Evolutionary conservation across 2,888 invertebrate species (phyloP).

Genomic region (Drosophila melanosoma): DNA sequence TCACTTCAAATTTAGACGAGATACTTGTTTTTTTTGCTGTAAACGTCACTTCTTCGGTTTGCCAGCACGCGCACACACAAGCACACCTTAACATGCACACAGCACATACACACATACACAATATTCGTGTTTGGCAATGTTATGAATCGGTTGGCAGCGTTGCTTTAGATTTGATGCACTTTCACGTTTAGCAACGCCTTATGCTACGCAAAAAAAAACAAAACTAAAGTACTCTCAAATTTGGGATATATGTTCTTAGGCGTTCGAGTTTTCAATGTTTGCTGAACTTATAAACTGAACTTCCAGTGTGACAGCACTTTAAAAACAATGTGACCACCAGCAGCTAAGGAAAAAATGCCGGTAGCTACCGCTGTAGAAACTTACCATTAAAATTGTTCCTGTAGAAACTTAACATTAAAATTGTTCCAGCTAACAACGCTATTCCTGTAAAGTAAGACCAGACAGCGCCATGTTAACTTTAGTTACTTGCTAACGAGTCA

Average conservation of each 20-base stretch:
- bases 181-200: slow-evolving; percentile 13
- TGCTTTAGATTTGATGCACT: slow-evolving; percentile 30
- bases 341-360: slow-evolving; percentile 4
- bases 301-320: slow-evolving; percentile 54
- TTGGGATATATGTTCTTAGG: slow-evolving; percentile 33
- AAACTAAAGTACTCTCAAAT: slow-evolving; percentile 44
- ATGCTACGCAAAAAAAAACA: slow-evolving; percentile 46
- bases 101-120: slow-evolving; percentile 25
- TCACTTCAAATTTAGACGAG: slow-evolving; percentile 63
- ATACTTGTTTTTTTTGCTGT: slow-evolving; percentile 61
- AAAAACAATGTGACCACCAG: slow-evolving; percentile 33
- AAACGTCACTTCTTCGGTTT: slow-evolving; percentile 70
- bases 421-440: background rate
- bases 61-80: slow-evolving; percentile 52
- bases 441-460: background rate
- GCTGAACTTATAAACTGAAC: slow-evolving; percentile 62
- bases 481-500: background rate
- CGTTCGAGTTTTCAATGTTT: slow-evolving; percentile 48
- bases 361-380: background rate
- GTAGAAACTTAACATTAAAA: slow-evolving; percentile 4
- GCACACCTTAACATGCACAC: slow-evolving; percentile 28
- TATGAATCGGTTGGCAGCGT: slow-evolving; percentile 30
- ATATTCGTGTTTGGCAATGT: slow-evolving; percentile 40
- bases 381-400: slow-evolving; percentile 4
- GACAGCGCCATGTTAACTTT: background rate